These are phyloP conservation scores for Chionoecetes opilio DNA, from an alignment of 1,140 invertebrate genomes.

Conservation along the genomic window DNA sequence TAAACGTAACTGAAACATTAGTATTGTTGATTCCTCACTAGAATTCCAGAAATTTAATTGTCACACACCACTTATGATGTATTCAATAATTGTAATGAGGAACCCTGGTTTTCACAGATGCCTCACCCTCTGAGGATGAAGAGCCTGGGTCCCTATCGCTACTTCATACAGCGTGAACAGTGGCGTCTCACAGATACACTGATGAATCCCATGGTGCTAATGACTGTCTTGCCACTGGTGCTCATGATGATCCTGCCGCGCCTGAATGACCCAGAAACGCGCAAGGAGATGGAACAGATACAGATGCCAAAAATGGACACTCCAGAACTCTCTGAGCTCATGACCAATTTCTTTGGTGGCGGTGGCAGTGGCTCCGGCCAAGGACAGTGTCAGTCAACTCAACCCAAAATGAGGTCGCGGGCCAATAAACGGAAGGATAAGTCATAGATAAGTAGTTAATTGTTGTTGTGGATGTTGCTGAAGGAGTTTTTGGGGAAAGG, in stretches of 20 bases:
- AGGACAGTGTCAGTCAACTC: constrained; percentile 57
- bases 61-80: no score
- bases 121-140: constrained; percentile 96
- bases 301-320: constrained; percentile 93
- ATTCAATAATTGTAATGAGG: no score
- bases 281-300: constrained; percentile 94
- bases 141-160: constrained; percentile 91
- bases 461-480: not conserved
- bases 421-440: constrained; percentile 74
- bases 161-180: constrained; percentile 97
- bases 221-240: constrained; percentile 97
- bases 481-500: not conserved
- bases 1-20: no score
- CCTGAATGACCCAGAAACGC: constrained; percentile 98
- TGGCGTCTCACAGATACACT: constrained; percentile 97
- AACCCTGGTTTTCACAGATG: constrained; percentile 86
- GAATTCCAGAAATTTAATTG: no score
- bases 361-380: constrained; percentile 81
- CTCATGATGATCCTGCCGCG: constrained; percentile 97
- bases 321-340: constrained; percentile 95
- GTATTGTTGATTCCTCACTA: no score
- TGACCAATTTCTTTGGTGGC: constrained; percentile 91
- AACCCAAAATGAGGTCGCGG: constrained; percentile 68
- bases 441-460: constrained; percentile 51
- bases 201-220: constrained; percentile 98